Base-by-base conservation (phyloP, 2,113 vertebrate species). In the Oryzias melastigma region DNA sequence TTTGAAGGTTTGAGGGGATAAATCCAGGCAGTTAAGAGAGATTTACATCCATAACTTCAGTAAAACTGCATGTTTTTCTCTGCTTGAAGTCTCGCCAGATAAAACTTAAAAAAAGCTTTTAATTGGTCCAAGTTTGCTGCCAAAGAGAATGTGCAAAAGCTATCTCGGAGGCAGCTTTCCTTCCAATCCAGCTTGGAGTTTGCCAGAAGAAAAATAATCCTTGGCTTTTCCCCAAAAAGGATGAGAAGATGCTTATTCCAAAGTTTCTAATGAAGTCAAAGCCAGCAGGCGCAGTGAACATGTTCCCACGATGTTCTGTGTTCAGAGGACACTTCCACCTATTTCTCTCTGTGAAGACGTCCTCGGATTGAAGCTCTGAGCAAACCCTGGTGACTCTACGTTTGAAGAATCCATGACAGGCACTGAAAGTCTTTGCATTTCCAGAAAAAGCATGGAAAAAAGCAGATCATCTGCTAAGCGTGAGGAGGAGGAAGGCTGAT, bases 51-150 rank as follows among this genome's bases (percentile, higher is more conserved):
- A 35, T 35, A 35, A 35, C 35, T 35, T 35, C 35, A 12, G 8
- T 35, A 12, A 35, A 35, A 12, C 35, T 35, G 10, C 25, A 53
- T 49, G 49, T 75, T 78, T 77, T 68, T 70, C 65, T 69, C 58
- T 55, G 75, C 82, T 77, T 85, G 79, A 87, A 82, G 80, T 70
- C 56, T 2, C 40, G 81, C 85, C 86, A 87, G 86, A 79, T 81
- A 27, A 77, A 86, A 85, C 84, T 78, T 20, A 29, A 53, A 43
- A 58, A 60, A 20, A 47, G 60, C 59, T 77, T 81, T 76, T 83
- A 85, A 88, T 83, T 64, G 50, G 75, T 79, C 78, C 52, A 52
- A 69, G 66, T 78, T 70, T 57, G 47, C 67, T 77, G 81, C 84
- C 88, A 85, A 70, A 74, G 53, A 69, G 78, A 78, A 84, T 65